A percentile compares a stretch with the other conserved stretches of the same genome.
These are phyloP conservation scores for Dryomyza anilis DNA, from an alignment of 2,888 invertebrate species.

Conservation along the genomic window DNA sequence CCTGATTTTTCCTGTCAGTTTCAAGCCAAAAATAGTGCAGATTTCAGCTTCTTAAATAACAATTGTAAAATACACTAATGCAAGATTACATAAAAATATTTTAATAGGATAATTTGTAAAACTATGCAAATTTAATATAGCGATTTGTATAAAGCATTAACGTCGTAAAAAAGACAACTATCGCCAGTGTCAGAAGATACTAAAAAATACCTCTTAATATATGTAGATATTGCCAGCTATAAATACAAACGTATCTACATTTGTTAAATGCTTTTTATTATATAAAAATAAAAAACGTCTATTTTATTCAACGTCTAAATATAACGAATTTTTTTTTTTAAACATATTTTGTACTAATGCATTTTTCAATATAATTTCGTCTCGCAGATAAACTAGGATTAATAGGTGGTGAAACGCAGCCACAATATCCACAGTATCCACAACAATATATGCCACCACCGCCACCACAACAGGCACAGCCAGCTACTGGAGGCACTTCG, in stretches of 20 bases:
- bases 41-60: too few relatives aligned
- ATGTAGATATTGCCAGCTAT: conserved; percentile 3
- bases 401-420: conserved; percentile 58
- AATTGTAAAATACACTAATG: too few relatives aligned
- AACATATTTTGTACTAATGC: background rate
- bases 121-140: background rate
- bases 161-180: background rate
- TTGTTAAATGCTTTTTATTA: conserved; percentile 24
- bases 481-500: conserved; percentile 63
- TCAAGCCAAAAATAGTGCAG: too few relatives aligned
- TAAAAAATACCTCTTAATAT: background rate
- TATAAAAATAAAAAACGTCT: too few relatives aligned
- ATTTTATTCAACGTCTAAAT: background rate
- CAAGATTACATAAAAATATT: too few relatives aligned
- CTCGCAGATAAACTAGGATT: conserved; percentile 57
- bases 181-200: too few relatives aligned
- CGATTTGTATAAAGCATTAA: conserved; percentile 2
- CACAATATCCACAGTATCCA: conserved; percentile 60
- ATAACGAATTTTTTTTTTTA: background rate
- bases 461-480: conserved; percentile 63
- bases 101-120: too few relatives aligned
- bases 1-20: too few relatives aligned
- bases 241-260: conserved; percentile 1
- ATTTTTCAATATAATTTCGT: background rate
- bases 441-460: conserved; percentile 62